Evolutionary conservation across 2,888 invertebrate species (phyloP).

Genomic region (Octonoba sinensis): DNA sequence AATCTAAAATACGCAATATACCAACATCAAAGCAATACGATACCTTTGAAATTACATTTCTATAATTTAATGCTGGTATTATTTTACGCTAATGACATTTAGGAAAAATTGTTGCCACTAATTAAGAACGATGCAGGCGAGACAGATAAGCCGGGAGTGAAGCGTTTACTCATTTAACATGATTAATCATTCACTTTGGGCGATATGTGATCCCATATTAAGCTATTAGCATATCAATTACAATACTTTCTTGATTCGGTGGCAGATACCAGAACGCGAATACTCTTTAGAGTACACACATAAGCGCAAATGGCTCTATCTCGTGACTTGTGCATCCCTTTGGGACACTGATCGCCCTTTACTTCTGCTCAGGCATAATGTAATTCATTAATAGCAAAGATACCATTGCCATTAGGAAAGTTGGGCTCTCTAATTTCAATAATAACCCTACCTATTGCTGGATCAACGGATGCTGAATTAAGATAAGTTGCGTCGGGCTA

Average conservation of each 20-base stretch:
- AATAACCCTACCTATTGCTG: slow-evolving; percentile 24
- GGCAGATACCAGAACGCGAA: not conserved
- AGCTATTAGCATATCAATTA: slow-evolving; percentile 49
- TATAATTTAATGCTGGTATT: too few species aligned
- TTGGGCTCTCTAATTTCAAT: slow-evolving; percentile 32
- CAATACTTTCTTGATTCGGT: slow-evolving; percentile 53
- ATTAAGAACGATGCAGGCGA: too few species aligned
- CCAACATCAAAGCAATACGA: too few species aligned
- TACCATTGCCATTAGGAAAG: slow-evolving; percentile 37
- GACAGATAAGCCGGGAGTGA: too few species aligned
- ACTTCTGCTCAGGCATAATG: slow-evolving; percentile 35
- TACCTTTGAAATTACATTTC: too few species aligned
- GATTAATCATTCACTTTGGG: too few species aligned
- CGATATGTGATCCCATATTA: slow-evolving; percentile 17
- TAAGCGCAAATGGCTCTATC: not conserved
- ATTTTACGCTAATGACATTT: too few species aligned
- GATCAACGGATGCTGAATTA: too few species aligned
- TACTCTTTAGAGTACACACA: not conserved
- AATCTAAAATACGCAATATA: too few species aligned
- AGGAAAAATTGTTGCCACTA: too few species aligned
- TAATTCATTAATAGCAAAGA: slow-evolving; percentile 55
- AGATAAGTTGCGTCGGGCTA: too few species aligned
- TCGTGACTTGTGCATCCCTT: not conserved
- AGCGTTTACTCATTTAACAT: too few species aligned
- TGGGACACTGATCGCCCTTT: slow-evolving; percentile 32